Evolutionary conservation across 2,113 vertebrate genomes (phyloP), one percentile per base, ranked within the genome.

Genomic region (Sterna hirundo): DNA sequence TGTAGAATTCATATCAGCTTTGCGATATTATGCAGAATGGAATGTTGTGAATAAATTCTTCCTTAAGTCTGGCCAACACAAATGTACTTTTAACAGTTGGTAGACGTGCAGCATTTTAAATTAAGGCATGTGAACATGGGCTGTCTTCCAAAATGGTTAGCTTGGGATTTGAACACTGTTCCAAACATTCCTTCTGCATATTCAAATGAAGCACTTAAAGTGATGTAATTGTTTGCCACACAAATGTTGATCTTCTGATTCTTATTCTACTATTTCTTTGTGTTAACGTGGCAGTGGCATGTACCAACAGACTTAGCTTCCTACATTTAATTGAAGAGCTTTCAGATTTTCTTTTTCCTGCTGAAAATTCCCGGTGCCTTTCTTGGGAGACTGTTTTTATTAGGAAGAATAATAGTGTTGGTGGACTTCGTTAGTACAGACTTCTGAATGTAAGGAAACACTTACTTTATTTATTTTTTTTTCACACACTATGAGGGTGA

Each of bases 41-140:
- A 94, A 94, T 65, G 77, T 72, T 96, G 70, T 93, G 91, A 95
- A 84, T 92, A 94, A 95, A 79, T 87, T 92, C 77, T 87, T 94
- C 86, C 88, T 69, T 52, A 65, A 85, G 49, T 80, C 89, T 91
- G 83, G 93, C 93, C 94, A 96, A 85, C 66, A 91, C 54, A 93
- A 96, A 84, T 69, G 66, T 91, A 91, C 86, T 96, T 94, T 72
- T 72, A 94, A 69, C 88, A 93, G 93, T 78, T 82, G 75, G 79
- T 95, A 78, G 90, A 92, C 13, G 0, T 72, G 78, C 54, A 87
- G 66, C 86, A 21, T 94, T 82, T 94, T 89, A 92, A 95, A 92
- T 94, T 62, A 66, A 93, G 70, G 65, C 88, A 65, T 94, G 86
- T 84, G 91, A 89, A 74, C 46, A n/a, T 83, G 86, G 89, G 93